Evolutionary conservation across 2,113 vertebrate genomes (phyloP).

Genomic region (Ursus arctos): DNA sequence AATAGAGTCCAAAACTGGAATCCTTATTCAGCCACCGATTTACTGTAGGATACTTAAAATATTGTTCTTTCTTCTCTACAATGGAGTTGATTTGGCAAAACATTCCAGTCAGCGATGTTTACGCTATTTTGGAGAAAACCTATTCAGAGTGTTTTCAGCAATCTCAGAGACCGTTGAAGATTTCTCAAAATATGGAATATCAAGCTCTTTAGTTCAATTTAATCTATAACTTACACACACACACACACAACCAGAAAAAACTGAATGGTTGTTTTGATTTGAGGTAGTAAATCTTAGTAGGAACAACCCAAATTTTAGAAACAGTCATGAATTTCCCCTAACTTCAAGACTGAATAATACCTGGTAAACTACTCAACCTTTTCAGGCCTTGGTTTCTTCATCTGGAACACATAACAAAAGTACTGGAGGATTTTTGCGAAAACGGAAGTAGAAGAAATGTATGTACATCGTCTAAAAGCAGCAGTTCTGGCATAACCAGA

Average conservation of each 20-base stretch:
- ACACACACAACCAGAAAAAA: background rate
- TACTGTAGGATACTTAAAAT: slow-evolving; percentile 54
- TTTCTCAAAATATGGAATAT: background rate
- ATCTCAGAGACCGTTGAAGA: background rate
- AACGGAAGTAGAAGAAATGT: background rate
- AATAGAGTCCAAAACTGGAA: slow-evolving; percentile 53
- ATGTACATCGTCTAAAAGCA: background rate
- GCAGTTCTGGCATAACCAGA: background rate
- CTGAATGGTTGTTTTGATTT: background rate
- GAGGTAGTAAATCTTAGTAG: background rate
- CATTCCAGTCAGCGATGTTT: slow-evolving; percentile 34
- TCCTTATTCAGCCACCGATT: slow-evolving; percentile 45
- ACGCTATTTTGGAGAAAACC: slow-evolving; percentile 34
- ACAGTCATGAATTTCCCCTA: background rate
- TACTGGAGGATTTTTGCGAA: background rate
- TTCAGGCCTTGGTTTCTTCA: background rate
- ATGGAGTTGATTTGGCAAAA: slow-evolving; percentile 59
- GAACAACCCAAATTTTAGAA: slow-evolving; percentile 43
- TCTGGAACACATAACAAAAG: background rate
- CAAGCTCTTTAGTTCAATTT: background rate
- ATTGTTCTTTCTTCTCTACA: slow-evolving; percentile 50
- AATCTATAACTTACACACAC: slow-evolving; percentile 18
- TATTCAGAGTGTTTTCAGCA: slow-evolving; percentile 9
- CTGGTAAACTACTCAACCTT: background rate
- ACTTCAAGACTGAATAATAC: background rate